Base-by-base conservation (phyloP, 2,888 invertebrate genomes). In the Subacronicta megacephala region DNA sequence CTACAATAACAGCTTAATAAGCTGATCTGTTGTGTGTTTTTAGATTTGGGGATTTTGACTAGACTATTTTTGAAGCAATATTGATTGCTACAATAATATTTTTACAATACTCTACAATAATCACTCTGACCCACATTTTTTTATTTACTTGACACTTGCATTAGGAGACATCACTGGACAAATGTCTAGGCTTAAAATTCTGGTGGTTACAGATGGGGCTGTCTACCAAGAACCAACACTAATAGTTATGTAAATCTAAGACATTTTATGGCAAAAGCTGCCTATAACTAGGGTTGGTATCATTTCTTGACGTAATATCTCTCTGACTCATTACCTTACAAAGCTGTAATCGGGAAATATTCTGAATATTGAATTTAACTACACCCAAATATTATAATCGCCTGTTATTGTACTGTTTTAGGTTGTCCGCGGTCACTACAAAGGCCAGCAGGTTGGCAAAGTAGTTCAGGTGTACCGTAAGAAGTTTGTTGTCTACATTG, bases 391-490 rank as follows among this genome's bases (percentile, higher is more conserved):
- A 37, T 17, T 0, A 7, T 54, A 44, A 29, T 57, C 9, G 70
- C 35, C 29, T 26, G 7, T 31, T 1, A n/a, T 26, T 57, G 6
- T 10, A 57, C 26, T 1, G 10, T 45, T 95, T 13, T 90, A 98
- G 98, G 98, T 99, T 81, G 98, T 99, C 62, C 96, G 99, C 65
- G 99, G 99, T 62, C 99, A 99, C 93, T 99, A 98, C 95, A 99
- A 99, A 94, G 99, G 99, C 72, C 99, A 99, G 88, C 99, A 99
- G 95, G 98, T 99, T 52, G 99, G 99, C 83, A 99, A 99, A 95
- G 98, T 99, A 60, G 98, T 99, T 44, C 99, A 99, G 92, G 97
- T 99, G 13, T 99, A 99, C 96, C 97, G 99, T 88, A 99, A 99
- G 93, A 99, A 99, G 94, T 99, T 98, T 93, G 99, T 99, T 43